phyloP scores from a whole-genome alignment of 2,888 invertebrate species.

The Melinaea menophilus region DNA sequence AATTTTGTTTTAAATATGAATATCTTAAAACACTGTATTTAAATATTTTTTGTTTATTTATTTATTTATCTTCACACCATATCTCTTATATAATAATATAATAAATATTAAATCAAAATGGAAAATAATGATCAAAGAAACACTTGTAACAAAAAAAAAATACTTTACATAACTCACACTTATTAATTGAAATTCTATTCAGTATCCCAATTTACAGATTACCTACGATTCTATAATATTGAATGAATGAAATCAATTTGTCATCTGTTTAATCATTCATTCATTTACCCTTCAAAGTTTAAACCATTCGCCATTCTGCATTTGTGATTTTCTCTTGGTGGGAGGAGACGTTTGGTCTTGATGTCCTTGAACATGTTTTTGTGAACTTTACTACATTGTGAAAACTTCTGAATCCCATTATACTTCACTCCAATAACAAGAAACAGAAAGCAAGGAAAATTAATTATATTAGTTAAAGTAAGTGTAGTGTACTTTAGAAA shows the following conservation, averaged over 20 bases:
- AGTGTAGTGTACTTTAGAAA: constrained; percentile 1
- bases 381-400: not conserved
- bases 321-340: constrained; percentile 2
- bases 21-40: too few relatives aligned
- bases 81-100: too few relatives aligned
- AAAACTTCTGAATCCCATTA: not conserved
- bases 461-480: not conserved
- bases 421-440: not conserved
- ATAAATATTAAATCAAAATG: too few relatives aligned
- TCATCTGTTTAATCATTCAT: not conserved
- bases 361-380: not conserved
- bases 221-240: not conserved
- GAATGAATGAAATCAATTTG: not conserved
- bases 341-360: not conserved
- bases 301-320: constrained; percentile 1
- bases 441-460: not conserved
- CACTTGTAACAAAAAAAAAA: too few relatives aligned
- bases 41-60: too few relatives aligned
- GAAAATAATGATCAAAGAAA: too few relatives aligned
- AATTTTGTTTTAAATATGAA: too few relatives aligned
- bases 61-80: too few relatives aligned
- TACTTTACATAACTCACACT: too few relatives aligned
- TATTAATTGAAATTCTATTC: too few relatives aligned
- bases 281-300: not conserved
- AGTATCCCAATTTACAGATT: not conserved